A percentile compares a stretch with the other conserved stretches of the same genome.
phyloP scores from a whole-genome alignment of 92 coral and sea anemone genomes.

The Palythoa caribaeorum region DNA sequence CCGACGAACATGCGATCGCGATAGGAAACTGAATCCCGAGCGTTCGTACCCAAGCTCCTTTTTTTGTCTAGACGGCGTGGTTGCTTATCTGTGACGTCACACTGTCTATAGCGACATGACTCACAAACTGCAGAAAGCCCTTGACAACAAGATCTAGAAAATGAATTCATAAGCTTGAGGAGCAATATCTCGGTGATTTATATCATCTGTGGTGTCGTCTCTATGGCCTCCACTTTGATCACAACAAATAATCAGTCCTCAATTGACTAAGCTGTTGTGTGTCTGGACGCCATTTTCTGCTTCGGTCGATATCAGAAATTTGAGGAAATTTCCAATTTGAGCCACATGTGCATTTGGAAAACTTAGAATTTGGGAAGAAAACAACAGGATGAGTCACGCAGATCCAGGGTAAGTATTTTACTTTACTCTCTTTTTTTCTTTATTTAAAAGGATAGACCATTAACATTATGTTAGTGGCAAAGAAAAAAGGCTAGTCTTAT shows the following conservation, averaged over 20 bases:
- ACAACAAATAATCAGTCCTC: conserved; percentile 39
- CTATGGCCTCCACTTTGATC: conserved; percentile 64
- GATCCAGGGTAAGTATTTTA: conserved; percentile 74
- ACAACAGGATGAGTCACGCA: conserved; percentile 81
- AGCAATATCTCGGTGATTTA: conserved; percentile 37
- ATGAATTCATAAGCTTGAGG: conserved; percentile 24
- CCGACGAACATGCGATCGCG: no score
- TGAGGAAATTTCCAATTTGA: neutral
- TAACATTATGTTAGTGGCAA: neutral
- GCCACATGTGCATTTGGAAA: neutral
- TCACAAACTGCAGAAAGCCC: conserved; percentile 37
- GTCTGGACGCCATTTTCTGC: conserved; percentile 32
- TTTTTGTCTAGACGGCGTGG: neutral
- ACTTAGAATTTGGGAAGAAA: neutral
- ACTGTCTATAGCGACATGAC: conserved; percentile 62
- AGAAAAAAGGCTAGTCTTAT: neutral
- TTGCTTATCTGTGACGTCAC: conserved; percentile 64
- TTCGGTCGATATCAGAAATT: neutral
- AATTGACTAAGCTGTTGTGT: conserved; percentile 1
- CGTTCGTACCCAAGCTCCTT: neutral
- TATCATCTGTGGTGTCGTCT: conserved; percentile 53
- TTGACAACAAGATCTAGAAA: conserved; percentile 59
- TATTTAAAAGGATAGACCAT: neutral
- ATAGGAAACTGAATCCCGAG: no score
- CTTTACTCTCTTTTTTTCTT: neutral